phyloP scores from a whole-genome alignment of 2,888 invertebrate species.

The Melieria picta region DNA sequence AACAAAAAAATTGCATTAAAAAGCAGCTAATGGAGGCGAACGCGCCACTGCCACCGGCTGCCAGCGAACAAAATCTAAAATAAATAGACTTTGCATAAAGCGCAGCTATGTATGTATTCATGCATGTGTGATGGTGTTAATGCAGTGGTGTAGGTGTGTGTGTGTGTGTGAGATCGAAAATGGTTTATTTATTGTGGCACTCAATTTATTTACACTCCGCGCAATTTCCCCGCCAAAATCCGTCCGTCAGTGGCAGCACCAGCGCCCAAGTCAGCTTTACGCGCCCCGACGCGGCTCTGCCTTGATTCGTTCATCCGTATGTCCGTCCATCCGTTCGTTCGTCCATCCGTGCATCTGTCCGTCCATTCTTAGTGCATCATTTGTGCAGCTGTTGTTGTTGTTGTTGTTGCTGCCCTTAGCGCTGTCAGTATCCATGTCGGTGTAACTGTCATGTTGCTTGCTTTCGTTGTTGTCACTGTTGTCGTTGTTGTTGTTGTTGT shows the following conservation, averaged over 20 bases:
- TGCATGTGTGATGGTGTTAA: background rate
- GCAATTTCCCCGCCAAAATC: slow-evolving; percentile 31
- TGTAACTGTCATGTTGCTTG: background rate
- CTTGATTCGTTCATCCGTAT: slow-evolving; percentile 8
- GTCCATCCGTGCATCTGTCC: background rate
- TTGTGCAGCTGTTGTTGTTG: slow-evolving; percentile 11
- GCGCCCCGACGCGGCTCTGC: background rate
- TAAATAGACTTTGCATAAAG: slow-evolving; percentile 52
- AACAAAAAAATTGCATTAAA: too few species aligned
- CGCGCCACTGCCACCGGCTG: background rate
- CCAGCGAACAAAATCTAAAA: slow-evolving; percentile 39
- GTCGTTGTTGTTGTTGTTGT: background rate
- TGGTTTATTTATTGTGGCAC: slow-evolving; percentile 48
- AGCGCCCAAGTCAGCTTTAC: background rate
- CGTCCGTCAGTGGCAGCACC: background rate
- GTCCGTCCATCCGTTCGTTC: background rate
- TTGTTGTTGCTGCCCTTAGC: slow-evolving; percentile 5
- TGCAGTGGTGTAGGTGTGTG: background rate
- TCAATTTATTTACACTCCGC: slow-evolving; percentile 54
- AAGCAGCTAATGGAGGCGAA: too few species aligned
- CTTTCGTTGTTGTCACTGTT: slow-evolving; percentile 3
- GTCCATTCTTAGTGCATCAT: background rate
- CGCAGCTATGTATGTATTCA: background rate
- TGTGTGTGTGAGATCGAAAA: slow-evolving; percentile 20
- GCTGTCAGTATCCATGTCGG: background rate